Base-by-base conservation (phyloP, 2,888 invertebrate genomes). In the Falcaria lacertinaria region DNA sequence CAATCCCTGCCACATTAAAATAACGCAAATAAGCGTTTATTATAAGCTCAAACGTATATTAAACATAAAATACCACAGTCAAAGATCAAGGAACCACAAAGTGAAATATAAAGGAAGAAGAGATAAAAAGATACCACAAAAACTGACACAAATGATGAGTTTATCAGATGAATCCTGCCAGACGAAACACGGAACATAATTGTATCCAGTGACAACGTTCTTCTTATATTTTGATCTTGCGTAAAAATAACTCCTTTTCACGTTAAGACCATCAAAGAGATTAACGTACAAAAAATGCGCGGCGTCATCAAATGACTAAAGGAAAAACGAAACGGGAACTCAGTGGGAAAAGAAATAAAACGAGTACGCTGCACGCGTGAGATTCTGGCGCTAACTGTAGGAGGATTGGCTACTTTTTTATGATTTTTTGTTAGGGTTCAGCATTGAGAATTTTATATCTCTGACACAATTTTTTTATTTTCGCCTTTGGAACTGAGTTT, bases 231-330 rank as follows among this genome's bases (percentile, higher is more conserved):
- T 28, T 11, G 22, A 22, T 37, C 37, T 22, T 17, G 13, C 8
- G 22, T 37, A 37, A 37, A 37, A 37, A 37, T 37, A 37, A 37
- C 58, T 53, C 64, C 67, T 57, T 52, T 63, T 57, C 50, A 55
- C 50, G 55, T 54, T 57, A 48, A 47, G 42, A 56, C 61, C 72
- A 69, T 70, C 69, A 72, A 64, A 66, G 63, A 68, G 72, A 72
- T 71, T 68, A 68, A 59, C 55, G 47, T 48, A 50, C 49, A 64
- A 60, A 54, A 60, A 58, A 59, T 52, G 52, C 47, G 65, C 64
- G 44, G 52, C 53, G 60, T 69, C 67, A 67, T 67, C 63, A 58
- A 59, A 67, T 62, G 64, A 65, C 62, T 54, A 58, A 33, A 46
- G 39, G 44, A 42, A 39, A 46, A 46, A 47, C 46, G 47, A 54